Evolutionary conservation across 1,140 invertebrate genomes (phyloP).

Genomic region (Drosophila pachea): DNA sequence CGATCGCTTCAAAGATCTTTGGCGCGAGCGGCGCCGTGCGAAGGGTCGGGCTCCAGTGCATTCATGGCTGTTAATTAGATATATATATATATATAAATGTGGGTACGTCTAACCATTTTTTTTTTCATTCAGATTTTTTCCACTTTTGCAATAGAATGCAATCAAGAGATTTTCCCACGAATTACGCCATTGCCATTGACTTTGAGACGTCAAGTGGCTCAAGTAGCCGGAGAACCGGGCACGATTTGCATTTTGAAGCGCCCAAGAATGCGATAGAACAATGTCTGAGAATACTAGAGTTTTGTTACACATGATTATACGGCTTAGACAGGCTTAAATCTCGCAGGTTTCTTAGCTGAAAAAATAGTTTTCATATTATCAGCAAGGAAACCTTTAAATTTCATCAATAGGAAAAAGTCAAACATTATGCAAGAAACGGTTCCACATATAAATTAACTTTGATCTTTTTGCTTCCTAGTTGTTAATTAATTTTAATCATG

Average conservation of each 20-base stretch:
- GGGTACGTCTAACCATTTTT: constrained; percentile 48
- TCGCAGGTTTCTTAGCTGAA: too few species aligned
- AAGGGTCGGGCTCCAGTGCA: constrained; percentile 1
- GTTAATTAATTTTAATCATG: too few species aligned
- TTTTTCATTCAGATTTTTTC: constrained; percentile 8
- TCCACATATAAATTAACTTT: too few species aligned
- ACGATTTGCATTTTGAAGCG: constrained; percentile 59
- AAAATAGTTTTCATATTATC: neutral
- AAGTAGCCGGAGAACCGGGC: constrained; percentile 54
- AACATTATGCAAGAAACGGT: too few species aligned
- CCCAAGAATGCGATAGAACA: constrained; percentile 51
- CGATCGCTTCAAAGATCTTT: constrained; percentile 31
- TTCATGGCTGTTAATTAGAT: constrained; percentile 19
- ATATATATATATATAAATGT: constrained; percentile 42
- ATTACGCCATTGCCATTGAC: constrained; percentile 68
- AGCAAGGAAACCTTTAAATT: too few species aligned
- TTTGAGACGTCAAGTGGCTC: constrained; percentile 68
- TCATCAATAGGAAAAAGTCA: too few species aligned
- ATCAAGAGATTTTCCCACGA: constrained; percentile 70
- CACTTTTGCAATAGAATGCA: constrained; percentile 40
- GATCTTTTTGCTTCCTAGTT: too few species aligned
- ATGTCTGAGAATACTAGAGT: constrained; percentile 39
- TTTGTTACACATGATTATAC: constrained; percentile 10
- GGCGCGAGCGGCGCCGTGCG: constrained; percentile 15
- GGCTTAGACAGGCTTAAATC: too few species aligned